Evolutionary conservation across 2,888 invertebrate species (phyloP), one percentile per base, ranked within the genome.

Genomic region (Nemurella pictetii): DNA sequence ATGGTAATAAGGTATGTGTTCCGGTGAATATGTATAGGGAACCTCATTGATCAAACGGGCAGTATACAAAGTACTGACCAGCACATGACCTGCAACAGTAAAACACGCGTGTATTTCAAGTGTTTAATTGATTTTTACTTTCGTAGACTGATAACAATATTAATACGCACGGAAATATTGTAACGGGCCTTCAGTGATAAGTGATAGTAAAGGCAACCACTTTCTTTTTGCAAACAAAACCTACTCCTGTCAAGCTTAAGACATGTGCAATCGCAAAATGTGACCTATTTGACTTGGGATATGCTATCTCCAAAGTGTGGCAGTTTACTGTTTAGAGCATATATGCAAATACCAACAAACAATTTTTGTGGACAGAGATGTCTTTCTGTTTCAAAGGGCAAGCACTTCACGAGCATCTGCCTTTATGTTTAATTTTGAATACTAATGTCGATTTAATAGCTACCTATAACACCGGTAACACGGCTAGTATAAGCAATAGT

Each of bases 191-290:
- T 55, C 20, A 7, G 80, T 80, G 80, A 75, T 75, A 75, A 75
- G 80, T 35, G 32, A 36, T 81, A 81, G 32, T 26, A 32, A 15
- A 35, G 80, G 35, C 32, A 20, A 81, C 9, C n/a, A 81, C 80
- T 81, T 81, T 81, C 80, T 35, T 81, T 81, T 35, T 26, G 35
- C 35, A n/a, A 5, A 36, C 80, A 81, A 81, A 29, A 26, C 25
- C 3, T 7, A 32, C 3, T n/a, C 4, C 75, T 75, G 75, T 75
- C 75, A 28, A 75, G 26, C 25, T 3, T 7, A 73, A 32, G 32
- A 32, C 55, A 12, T 20, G 9, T 55, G 55, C 20, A 55, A 55
- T 55, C 55, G 55, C 55, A 20, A 55, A 15, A 55, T 55, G 9
- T 55, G 55, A 55, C 55, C 55, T 55, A 55, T 55, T 7, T 55